These are phyloP conservation scores for Ophion ellenae DNA, from an alignment of 2,888 invertebrate genomes.

Conservation along the genomic window DNA sequence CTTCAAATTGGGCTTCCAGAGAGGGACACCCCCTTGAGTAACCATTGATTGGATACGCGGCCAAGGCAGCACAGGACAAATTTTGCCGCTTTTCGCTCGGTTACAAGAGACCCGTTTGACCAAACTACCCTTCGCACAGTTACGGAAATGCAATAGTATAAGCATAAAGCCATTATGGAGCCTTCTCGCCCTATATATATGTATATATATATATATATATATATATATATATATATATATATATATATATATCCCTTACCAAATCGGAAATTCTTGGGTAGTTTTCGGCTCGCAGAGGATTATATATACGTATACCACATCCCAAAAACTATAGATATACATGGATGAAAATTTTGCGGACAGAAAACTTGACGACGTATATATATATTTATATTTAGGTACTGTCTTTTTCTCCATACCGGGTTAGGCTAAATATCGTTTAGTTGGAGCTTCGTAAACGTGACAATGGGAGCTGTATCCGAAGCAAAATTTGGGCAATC, in stretches of 20 bases:
- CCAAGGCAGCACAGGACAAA: no score
- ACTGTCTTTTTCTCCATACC: constrained; percentile 6
- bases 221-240: neutral
- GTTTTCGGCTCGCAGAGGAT: neutral
- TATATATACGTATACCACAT: neutral
- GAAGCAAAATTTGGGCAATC: constrained; percentile 51
- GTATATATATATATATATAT: neutral
- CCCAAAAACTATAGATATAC: no score
- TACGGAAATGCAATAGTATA: constrained; percentile 71
- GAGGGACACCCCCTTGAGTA: no score
- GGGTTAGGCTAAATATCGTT: constrained; percentile 42
- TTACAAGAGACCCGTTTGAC: neutral
- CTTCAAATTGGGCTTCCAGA: no score
- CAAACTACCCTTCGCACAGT: constrained; percentile 37
- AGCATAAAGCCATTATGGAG: constrained; percentile 75
- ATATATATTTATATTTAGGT: constrained; percentile 2
- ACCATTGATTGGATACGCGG: no score
- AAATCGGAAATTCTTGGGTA: neutral
- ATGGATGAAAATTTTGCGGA: constrained; percentile 9
- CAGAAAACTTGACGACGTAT: neutral
- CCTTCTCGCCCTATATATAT: constrained; percentile 16
- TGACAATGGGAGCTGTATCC: constrained; percentile 36
- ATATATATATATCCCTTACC: neutral
- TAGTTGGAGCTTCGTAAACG: constrained; percentile 25
- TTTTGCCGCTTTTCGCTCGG: neutral